Evolutionary conservation across 1,140 invertebrate species (phyloP).

Genomic region (Phymastichus coffea): DNA sequence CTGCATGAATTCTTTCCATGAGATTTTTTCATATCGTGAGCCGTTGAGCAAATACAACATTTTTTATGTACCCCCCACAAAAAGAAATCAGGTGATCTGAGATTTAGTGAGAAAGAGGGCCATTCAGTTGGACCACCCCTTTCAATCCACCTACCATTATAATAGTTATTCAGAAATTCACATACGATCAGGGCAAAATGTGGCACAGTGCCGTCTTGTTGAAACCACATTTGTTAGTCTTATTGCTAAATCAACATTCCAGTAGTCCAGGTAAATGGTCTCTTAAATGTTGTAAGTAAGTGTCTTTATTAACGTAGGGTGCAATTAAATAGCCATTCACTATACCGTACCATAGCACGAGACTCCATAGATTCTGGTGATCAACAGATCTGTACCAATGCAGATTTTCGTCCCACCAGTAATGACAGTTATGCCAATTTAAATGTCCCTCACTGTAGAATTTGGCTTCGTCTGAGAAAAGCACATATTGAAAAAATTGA

Average conservation of each 20-base stretch:
- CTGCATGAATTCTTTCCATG: background rate
- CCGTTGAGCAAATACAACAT: background rate
- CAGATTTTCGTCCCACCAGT: too few species aligned
- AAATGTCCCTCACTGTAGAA: background rate
- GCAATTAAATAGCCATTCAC: slow-evolving; percentile 5
- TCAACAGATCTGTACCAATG: slow-evolving; percentile 16
- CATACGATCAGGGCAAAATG: slow-evolving; percentile 3
- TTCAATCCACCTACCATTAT: background rate
- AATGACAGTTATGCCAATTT: too few species aligned
- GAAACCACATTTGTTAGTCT: background rate
- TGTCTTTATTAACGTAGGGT: background rate
- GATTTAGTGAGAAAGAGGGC: background rate
- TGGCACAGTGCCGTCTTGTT: background rate
- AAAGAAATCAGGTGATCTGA: too few species aligned
- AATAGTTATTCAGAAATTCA: background rate
- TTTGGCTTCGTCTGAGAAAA: background rate
- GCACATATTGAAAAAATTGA: background rate
- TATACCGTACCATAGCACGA: slow-evolving; percentile 19
- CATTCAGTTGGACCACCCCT: background rate
- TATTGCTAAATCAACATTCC: background rate
- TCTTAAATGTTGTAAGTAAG: background rate
- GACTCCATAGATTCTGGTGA: slow-evolving; percentile 16
- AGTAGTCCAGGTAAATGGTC: background rate
- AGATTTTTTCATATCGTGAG: background rate
- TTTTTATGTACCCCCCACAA: too few species aligned